Base-by-base conservation (phyloP, 2,888 invertebrate genomes). In the Pollenia griseotomentosa region DNA sequence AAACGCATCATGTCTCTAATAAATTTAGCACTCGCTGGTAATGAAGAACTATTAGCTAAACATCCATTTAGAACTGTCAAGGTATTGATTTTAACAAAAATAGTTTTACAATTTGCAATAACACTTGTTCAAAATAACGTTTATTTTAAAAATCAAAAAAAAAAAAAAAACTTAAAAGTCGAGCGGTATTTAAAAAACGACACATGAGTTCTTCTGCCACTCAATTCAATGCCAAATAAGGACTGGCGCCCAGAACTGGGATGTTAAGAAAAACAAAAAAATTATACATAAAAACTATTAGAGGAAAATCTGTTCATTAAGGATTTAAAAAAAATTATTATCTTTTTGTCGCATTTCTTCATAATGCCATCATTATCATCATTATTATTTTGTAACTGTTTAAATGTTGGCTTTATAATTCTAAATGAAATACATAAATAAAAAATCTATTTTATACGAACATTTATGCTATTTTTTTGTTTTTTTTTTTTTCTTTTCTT, bases 391-490 rank as follows among this genome's bases (percentile, higher is more conserved):
- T 33, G 46, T 48, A 48, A 48, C 46, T 40, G 71, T 55, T 71
- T 16, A 46, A 33, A 48, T 48, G n/a, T 70, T 51, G 40, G 48
- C 51, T 53, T 78, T 51, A 51, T 51, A 61, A 51, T 77, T 77
- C 66, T 44, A 61, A 79, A 51, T 33, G 33, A 51, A 59, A 70
- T n/a, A n/a, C n/a, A n/a, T 61, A n/a, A 5, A 73, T 46, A 71
- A 42, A 23, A 51, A 48, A 48, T 12, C 12, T n/a, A 46, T 53
- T 8, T 71, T 71, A 33, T 65, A 73, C 23, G 48, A 59, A 19
- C 5, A 48, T 57, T 53, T 23, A 23, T 59, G 14, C 53, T 63
- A n/a, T 55, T 14, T 63, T 46, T n/a, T 70, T 63, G 12, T 55
- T 10, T n/a, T n/a, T n/a, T n/a, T n/a, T n/a, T n/a, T n/a, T n/a